These are phyloP conservation scores for Diachasma alloeum DNA, from an alignment of 1,140 invertebrate species.

Conservation along the genomic window DNA sequence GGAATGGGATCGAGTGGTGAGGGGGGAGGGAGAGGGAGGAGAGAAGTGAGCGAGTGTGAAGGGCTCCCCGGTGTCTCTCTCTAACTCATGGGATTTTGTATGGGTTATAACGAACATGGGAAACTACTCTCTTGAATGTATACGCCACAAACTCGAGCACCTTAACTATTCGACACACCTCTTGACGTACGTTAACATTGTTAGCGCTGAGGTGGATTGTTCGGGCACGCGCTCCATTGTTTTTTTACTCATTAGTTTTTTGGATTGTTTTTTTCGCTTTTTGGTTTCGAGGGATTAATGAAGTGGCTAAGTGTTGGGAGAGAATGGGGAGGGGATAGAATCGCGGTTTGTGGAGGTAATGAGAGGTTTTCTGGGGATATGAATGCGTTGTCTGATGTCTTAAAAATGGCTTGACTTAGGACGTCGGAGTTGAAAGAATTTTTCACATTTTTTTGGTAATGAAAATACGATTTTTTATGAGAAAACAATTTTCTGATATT, in stretches of 20 bases:
- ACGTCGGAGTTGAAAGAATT: too few relatives aligned
- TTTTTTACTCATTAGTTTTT: constrained; percentile 13
- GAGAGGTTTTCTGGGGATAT: too few relatives aligned
- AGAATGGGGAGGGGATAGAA: neutral
- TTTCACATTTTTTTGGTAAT: too few relatives aligned
- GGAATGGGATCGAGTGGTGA: neutral
- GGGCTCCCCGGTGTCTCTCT: neutral
- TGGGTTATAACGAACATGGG: constrained; percentile 6
- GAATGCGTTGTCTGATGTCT: too few relatives aligned
- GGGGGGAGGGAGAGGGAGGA: neutral
- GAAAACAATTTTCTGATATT: too few relatives aligned
- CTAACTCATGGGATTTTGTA: constrained; percentile 5
- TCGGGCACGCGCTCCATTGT: constrained; percentile 41
- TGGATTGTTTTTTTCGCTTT: neutral
- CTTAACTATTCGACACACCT: constrained; percentile 33
- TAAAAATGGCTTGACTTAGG: too few relatives aligned
- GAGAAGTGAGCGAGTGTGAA: neutral
- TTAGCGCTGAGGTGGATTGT: constrained; percentile 43
- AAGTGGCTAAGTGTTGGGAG: neutral
- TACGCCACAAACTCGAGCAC: constrained; percentile 32
- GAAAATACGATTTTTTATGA: too few relatives aligned
- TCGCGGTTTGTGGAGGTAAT: too few relatives aligned
- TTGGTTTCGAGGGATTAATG: neutral
- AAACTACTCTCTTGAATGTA: neutral
- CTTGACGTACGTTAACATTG: constrained; percentile 42